Conservation (phyloP, 1,140 invertebrate genomes). For the Musca vetustissima region DNA sequence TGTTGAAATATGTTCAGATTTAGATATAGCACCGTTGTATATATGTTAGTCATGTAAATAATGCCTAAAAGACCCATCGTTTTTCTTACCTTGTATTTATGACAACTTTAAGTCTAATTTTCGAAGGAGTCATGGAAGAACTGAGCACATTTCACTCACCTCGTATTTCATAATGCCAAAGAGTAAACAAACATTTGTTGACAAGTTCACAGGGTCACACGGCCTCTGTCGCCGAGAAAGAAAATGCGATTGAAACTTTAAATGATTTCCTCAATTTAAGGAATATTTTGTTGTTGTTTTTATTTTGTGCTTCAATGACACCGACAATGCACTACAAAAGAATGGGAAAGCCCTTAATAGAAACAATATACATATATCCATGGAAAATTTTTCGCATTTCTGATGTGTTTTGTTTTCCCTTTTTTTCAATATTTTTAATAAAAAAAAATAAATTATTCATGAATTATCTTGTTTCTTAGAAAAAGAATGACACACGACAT, state of each 20-base stretch:
- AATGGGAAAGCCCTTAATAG: neutral
- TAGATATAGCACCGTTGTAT: no score
- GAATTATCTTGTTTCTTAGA: neutral
- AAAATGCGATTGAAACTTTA: slow-evolving; percentile 1
- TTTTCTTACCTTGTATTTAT: no score
- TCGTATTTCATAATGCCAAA: no score
- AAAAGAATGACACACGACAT: neutral
- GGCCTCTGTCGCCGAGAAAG: slow-evolving; percentile 2
- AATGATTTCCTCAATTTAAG: slow-evolving; percentile 16
- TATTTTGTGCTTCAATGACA: no score
- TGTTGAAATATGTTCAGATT: no score
- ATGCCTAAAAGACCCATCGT: no score
- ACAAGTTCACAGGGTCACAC: slow-evolving; percentile 18
- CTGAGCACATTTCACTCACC: no score
- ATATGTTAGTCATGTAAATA: no score
- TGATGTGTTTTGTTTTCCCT: no score
- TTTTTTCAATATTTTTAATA: neutral
- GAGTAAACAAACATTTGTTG: neutral
- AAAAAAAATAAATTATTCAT: slow-evolving; percentile 17
- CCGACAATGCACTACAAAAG: neutral
- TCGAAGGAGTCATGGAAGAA: no score
- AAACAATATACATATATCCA: neutral
- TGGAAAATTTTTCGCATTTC: no score
- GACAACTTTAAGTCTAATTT: no score
- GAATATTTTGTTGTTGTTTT: neutral